phyloP scores from a whole-genome alignment of 1,140 invertebrate species.

The Drosophila willistoni region DNA sequence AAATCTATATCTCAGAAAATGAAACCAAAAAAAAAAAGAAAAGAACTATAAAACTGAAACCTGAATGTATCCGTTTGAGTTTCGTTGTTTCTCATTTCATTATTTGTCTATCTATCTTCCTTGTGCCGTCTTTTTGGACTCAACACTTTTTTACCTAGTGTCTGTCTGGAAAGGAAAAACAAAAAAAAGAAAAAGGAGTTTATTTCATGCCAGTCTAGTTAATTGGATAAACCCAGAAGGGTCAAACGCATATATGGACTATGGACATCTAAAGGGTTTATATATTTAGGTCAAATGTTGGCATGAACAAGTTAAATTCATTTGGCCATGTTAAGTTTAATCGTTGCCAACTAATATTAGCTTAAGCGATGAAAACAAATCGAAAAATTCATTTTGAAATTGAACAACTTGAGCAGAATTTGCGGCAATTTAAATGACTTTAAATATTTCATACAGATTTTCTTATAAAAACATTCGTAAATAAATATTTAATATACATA shows the following conservation, averaged over 20 bases:
- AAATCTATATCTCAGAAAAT: constrained; percentile 62
- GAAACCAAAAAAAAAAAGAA: constrained; percentile 11
- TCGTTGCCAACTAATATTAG: no score
- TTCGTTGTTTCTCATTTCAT: constrained; percentile 67
- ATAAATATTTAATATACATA: no score
- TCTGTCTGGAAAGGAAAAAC: no score
- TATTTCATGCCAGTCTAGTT: constrained; percentile 71
- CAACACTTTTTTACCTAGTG: no score
- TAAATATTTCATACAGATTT: no score
- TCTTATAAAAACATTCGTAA: no score
- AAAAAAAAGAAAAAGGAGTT: constrained; percentile 44
- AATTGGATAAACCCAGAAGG: constrained; percentile 71
- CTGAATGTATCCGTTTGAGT: constrained; percentile 47
- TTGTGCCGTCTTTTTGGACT: constrained; percentile 12
- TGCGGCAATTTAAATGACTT: no score
- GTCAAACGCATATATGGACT: neutral
- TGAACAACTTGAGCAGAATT: no score
- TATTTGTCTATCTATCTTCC: constrained; percentile 32
- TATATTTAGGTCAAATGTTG: constrained; percentile 1
- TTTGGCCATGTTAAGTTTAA: no score
- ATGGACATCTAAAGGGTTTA: neutral
- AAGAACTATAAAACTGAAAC: constrained; percentile 73
- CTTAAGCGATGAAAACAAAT: no score
- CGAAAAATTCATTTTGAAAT: no score
- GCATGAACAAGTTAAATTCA: neutral